These are phyloP conservation scores for Coremacera marginata DNA, from an alignment of 2,888 invertebrate genomes.

Conservation along the genomic window DNA sequence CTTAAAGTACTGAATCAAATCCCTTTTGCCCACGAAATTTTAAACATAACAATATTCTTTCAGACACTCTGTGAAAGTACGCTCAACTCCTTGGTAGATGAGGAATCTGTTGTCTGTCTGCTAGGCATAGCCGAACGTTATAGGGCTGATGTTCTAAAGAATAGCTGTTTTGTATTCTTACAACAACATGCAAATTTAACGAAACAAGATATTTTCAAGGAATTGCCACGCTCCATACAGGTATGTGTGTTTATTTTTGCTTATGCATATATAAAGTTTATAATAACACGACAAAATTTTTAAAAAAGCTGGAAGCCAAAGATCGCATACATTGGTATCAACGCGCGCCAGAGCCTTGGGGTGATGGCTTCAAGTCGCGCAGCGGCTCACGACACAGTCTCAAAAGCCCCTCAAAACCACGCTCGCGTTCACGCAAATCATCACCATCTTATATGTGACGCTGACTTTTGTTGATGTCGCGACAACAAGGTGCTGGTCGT, in stretches of 20 bases:
- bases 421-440: conserved; percentile 64
- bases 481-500: background rate
- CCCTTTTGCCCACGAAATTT: background rate
- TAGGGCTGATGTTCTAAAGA: conserved; percentile 70
- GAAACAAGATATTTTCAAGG: conserved; percentile 63
- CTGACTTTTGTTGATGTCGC: conserved; percentile 45
- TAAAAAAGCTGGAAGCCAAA: conserved; percentile 60
- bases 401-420: conserved; percentile 63
- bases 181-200: conserved; percentile 63
- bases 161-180: conserved; percentile 64
- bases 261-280: too few species aligned
- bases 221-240: conserved; percentile 62
- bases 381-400: conserved; percentile 61
- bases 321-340: conserved; percentile 66
- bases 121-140: conserved; percentile 78
- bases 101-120: conserved; percentile 75
- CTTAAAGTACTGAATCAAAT: conserved; percentile 68
- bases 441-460: conserved; percentile 66
- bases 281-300: too few species aligned
- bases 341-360: conserved; percentile 66
- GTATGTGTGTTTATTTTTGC: conserved; percentile 43
- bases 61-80: conserved; percentile 76
- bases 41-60: background rate
- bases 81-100: conserved; percentile 73
- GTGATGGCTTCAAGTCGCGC: conserved; percentile 58